Evolutionary conservation across 2,888 invertebrate genomes (phyloP), one percentile per base, ranked within the genome.

Genomic region (Pachymerium ferrugineum): DNA sequence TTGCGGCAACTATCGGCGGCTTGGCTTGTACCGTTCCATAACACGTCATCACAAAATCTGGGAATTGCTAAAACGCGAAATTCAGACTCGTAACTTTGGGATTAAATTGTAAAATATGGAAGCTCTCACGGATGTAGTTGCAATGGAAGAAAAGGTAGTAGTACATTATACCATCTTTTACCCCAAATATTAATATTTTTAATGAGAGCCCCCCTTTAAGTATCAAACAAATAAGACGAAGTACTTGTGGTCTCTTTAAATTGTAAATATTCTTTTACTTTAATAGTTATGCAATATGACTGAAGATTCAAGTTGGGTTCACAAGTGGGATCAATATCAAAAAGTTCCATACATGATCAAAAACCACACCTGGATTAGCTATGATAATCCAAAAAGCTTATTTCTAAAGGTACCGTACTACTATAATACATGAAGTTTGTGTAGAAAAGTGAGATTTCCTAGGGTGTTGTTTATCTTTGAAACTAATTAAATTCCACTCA

Each of bases 281-380:
- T 5, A 31, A 68, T 68, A 31, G 31, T 68, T 47, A 22, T 47
- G 47, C 12, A 47, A 2, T 6, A 5, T 47, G 3, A 47, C 19
- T 16, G 47, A 47, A 68, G 31, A 31, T 6, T n/a, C 19, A 8
- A 14, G 68, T 8, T 86, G 88, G 1, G 83, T 83, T 0, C 83
- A 84, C 5, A 82, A 87, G 42, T 90, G 88, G 79, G 91, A 93
- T 79, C 81, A 85, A 10, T 86, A 88, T 42, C 88, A 90, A 5
- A 87, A 87, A 79, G 93, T 92, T 62, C 93, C 94, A 0, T 95
- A 91, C 83, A 85, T 90, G 6, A 89, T 87, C 78, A 86, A 86
- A 75, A 84, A 85, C 70, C 73, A 76, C 22, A 90, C 94, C 78
- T 95, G 94, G 94, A 86, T 93, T 67, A 92, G 93, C 0, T 94